Evolutionary conservation across 2,888 invertebrate species (phyloP).

Genomic region (Apotomis capreana): DNA sequence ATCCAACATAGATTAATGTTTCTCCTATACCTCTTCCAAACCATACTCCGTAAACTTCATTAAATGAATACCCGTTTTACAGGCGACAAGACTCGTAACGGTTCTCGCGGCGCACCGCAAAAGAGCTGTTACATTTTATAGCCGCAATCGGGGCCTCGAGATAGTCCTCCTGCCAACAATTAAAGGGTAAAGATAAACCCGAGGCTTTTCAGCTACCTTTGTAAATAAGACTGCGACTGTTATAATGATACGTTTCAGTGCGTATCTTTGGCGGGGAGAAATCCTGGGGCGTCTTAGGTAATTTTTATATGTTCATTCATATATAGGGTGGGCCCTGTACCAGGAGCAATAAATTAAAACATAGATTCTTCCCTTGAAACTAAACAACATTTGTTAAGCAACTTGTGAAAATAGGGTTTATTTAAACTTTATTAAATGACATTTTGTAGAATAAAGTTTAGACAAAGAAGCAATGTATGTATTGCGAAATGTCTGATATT

Average conservation of each 20-base stretch:
- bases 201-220: constrained; percentile 48
- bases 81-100: constrained; percentile 47
- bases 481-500: no score
- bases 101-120: constrained; percentile 47
- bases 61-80: constrained; percentile 33
- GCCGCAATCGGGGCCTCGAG: constrained; percentile 51
- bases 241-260: constrained; percentile 15
- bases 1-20: no score
- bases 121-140: constrained; percentile 57
- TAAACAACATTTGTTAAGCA: no score
- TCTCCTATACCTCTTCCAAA: not conserved
- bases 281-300: not conserved
- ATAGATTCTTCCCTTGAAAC: no score
- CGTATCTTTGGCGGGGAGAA: not conserved
- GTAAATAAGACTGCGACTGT: constrained; percentile 46
- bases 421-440: no score
- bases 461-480: no score
- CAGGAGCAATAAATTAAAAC: no score
- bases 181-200: constrained; percentile 56
- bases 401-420: no score
- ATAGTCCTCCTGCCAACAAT: constrained; percentile 55
- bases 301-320: not conserved
- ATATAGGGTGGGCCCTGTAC: no score
- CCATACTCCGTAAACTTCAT: constrained; percentile 14
- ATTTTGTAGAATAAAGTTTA: no score